These are phyloP conservation scores for Girardinus metallicus DNA, from an alignment of 2,797 vertebrate species.

Conservation along the genomic window DNA sequence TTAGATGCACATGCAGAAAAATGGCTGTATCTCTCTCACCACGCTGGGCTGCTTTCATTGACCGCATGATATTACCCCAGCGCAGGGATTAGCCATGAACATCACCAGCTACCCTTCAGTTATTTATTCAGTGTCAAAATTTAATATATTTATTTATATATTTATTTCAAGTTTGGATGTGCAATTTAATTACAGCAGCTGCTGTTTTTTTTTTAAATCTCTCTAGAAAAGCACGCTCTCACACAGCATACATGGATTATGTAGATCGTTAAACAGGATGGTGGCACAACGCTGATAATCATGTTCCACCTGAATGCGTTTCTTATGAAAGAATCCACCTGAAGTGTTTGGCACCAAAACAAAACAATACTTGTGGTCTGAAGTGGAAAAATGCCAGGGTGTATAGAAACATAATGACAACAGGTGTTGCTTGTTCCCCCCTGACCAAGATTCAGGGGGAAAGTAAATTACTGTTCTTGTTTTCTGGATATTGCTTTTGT, in stretches of 20 bases:
- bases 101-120: conserved; percentile 42
- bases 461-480: conserved; percentile 9
- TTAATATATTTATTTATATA: conserved; percentile 82
- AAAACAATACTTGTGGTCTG: not conserved
- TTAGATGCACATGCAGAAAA: conserved; percentile 31
- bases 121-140: conserved; percentile 74
- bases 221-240: conserved; percentile 45
- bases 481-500: conserved; percentile 20
- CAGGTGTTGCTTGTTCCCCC: not conserved
- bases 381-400: conserved; percentile 3
- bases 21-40: conserved; percentile 32
- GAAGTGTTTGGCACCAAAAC: conserved; percentile 31
- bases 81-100: conserved; percentile 33
- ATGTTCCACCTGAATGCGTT: conserved; percentile 11
- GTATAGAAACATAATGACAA: not conserved
- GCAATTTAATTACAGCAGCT: conserved; percentile 51
- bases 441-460: conserved; percentile 10
- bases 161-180: conserved; percentile 78
- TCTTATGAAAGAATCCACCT: conserved; percentile 21
- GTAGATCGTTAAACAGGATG: conserved; percentile 15
- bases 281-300: conserved; percentile 22
- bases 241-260: conserved; percentile 18
- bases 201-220: conserved; percentile 44
- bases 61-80: conserved; percentile 54
- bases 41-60: conserved; percentile 34